Base-by-base conservation (phyloP, 2,113 vertebrate genomes). In the Phylloscopus trochiloides region DNA sequence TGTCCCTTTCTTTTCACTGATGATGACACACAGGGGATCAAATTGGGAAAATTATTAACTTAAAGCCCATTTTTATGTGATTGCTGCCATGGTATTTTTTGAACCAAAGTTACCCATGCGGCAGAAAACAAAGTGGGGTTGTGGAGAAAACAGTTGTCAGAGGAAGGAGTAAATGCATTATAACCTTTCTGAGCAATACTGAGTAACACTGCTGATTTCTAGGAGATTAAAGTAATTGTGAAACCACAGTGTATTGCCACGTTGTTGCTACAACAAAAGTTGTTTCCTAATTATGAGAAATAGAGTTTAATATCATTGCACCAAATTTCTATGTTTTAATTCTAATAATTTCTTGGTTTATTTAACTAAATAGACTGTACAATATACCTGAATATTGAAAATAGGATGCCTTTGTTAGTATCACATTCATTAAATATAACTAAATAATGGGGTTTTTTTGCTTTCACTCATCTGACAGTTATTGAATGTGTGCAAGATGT, bases 401-500 rank as follows among this genome's bases (percentile, higher is more conserved):
- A 73, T 43, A 72, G 19, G 58, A 93, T 22, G 9, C 15, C 68
- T 96, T 90, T 92, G n/a, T 13, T 22, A 78, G 34, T 26, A 77
- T 55, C 72, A 47, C 31, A 58, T 74, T 94, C 48, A 52, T 77
- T 62, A 80, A 76, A 67, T 75, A 57, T 42, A 91, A 70, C 24
- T 40, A 40, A 40, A 40, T 40, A 40, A 40, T 14, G 40, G 12
- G 13, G 13, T 2, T 7, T 54, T 76, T 63, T 51, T 62, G 67
- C 74, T 96, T 95, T 93, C 80, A 94, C 21, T 75, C 7, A 17
- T 89, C 40, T 67, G 90, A 79, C 51, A 94, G 57, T 89, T 97
- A 93, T 72, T 96, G 86, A 92, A 96, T 59, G 65, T 94, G 65
- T 81, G 50, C 0, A 9, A 95, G 86, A 90, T 15, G 7, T 92